Evolutionary conservation across 2,113 vertebrate species (phyloP).

Genomic region (Hemicordylus capensis): DNA sequence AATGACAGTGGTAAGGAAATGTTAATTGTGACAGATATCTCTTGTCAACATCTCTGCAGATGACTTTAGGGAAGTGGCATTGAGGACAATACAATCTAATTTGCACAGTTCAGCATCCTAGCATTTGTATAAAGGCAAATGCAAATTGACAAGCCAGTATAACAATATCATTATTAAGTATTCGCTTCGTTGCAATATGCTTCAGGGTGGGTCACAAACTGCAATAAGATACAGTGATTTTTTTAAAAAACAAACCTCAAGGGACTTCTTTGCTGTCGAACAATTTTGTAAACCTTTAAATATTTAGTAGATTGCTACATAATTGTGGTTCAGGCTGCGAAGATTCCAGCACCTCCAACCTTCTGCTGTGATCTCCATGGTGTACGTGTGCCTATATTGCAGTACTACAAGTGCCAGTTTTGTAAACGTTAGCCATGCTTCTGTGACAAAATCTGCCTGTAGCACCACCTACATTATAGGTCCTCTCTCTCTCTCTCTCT

Average conservation of each 20-base stretch:
- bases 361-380: rapidly evolving
- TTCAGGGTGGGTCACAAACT: conserved; percentile 19
- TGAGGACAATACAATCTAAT: conserved; percentile 41
- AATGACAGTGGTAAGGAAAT: background rate
- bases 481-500: background rate
- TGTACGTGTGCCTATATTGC: background rate
- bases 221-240: background rate
- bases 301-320: background rate
- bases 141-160: conserved; percentile 47
- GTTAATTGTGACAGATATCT: conserved; percentile 10
- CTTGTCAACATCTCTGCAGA: conserved; percentile 24
- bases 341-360: background rate
- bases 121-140: conserved; percentile 60
- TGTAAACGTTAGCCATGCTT: background rate
- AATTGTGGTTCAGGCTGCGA: background rate
- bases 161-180: conserved; percentile 45
- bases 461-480: rapidly evolving
- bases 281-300: background rate
- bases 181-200: conserved; percentile 27
- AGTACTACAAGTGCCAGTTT: rapidly evolving
- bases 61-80: conserved; percentile 37
- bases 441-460: rapidly evolving
- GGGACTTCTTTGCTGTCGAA: conserved; percentile 1
- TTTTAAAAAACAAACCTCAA: background rate
- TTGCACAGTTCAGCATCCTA: conserved; percentile 24